phyloP scores from a whole-genome alignment of 2,888 invertebrate species.

The Philereme vetulata region DNA sequence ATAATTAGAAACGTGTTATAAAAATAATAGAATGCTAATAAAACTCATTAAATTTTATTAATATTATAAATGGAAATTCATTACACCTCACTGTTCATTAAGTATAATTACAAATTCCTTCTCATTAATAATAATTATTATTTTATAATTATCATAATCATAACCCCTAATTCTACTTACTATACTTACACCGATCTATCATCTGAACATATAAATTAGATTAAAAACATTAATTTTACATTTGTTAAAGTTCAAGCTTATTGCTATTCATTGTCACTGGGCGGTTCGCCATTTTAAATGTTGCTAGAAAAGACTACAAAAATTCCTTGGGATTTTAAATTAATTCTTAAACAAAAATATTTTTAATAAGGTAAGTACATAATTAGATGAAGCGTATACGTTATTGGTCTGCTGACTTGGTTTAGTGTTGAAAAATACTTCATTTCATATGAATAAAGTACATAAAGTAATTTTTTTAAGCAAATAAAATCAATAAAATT shows the following conservation, averaged over 20 bases:
- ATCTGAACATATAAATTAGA: constrained; percentile 71
- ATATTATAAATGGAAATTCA: constrained; percentile 83
- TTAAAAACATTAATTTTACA: constrained; percentile 67
- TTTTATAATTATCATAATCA: constrained; percentile 65
- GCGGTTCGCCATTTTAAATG: constrained; percentile 49
- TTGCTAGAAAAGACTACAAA: constrained; percentile 44
- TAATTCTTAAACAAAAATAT: constrained; percentile 22
- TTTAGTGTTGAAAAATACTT: background rate
- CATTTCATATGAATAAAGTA: background rate
- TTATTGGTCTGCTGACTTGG: background rate
- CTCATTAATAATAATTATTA: constrained; percentile 71
- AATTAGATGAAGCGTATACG: constrained; percentile 13
- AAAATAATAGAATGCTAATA: constrained; percentile 53
- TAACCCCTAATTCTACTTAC: constrained; percentile 69
- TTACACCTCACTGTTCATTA: constrained; percentile 71
- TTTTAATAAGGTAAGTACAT: constrained; percentile 31
- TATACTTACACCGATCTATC: constrained; percentile 74
- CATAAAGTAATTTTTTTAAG: too few relatives aligned
- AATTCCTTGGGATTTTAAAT: constrained; percentile 30
- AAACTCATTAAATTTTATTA: constrained; percentile 83
- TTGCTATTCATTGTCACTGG: constrained; percentile 66
- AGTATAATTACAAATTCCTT: constrained; percentile 82
- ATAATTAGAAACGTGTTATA: constrained; percentile 8
- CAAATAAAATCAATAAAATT: too few relatives aligned
- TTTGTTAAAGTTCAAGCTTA: constrained; percentile 61